Percentiles rank a stretch among this genome's conserved stretches.
phyloP scores from a whole-genome alignment of 2,888 invertebrate species.

The Lampropteryx suffumata region DNA sequence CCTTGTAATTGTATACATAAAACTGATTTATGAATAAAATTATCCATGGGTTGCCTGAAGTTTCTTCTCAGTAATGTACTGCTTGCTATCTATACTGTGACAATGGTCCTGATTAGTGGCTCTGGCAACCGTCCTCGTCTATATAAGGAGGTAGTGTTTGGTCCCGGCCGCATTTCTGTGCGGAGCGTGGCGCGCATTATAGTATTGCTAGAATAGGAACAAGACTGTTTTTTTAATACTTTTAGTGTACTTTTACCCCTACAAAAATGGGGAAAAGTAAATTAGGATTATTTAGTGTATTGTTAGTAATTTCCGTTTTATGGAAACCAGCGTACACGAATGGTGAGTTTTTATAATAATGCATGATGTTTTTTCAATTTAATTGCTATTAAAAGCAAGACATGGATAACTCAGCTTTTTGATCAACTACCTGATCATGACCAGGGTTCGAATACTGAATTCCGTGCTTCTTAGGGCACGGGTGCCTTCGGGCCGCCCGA shows the following conservation, averaged over 20 bases:
- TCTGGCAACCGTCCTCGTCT: constrained; percentile 37
- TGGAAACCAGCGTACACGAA: constrained; percentile 65
- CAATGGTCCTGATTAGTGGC: neutral
- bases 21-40: no score
- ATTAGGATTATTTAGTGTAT: constrained; percentile 69
- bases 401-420: no score
- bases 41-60: no score
- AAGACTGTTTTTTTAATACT: constrained; percentile 63
- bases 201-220: constrained; percentile 63
- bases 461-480: no score
- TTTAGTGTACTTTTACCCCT: constrained; percentile 63
- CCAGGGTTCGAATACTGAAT: no score
- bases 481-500: no score
- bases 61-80: constrained; percentile 4
- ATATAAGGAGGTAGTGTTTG: constrained; percentile 52
- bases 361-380: neutral
- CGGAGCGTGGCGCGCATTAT: constrained; percentile 53
- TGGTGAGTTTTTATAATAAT: constrained; percentile 59
- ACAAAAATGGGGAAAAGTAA: constrained; percentile 69
- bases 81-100: constrained; percentile 3
- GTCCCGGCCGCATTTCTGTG: constrained; percentile 63
- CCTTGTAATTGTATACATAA: no score
- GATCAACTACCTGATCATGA: no score
- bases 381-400: no score
- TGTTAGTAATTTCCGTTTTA: constrained; percentile 69